Evolutionary conservation across 2,113 vertebrate species (phyloP).

Genomic region (Psilopsiagon aymara): DNA sequence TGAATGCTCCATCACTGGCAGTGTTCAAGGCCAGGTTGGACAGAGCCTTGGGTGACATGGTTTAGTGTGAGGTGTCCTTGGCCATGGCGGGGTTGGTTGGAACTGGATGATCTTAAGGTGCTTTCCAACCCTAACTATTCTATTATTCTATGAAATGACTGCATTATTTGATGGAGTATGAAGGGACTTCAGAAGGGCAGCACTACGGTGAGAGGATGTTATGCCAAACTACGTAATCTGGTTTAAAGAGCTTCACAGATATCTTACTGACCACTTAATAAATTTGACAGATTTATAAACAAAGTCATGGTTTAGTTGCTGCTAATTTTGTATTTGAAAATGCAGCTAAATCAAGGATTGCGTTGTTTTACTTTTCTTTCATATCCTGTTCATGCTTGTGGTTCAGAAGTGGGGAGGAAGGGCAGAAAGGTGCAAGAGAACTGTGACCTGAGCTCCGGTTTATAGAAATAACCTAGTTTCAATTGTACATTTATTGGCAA

Average conservation of each 20-base stretch:
- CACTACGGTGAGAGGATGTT: not conserved
- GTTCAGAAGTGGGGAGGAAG: not conserved
- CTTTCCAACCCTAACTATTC: too few relatives aligned
- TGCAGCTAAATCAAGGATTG: not conserved
- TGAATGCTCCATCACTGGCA: too few relatives aligned
- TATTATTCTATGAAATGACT: not conserved
- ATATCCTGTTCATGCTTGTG: not conserved
- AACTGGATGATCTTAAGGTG: too few relatives aligned
- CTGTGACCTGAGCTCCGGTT: not conserved
- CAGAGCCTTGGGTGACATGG: too few relatives aligned
- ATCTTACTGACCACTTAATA: not conserved
- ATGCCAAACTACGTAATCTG: not conserved
- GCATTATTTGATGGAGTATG: not conserved
- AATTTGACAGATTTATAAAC: not conserved
- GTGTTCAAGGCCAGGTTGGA: too few relatives aligned
- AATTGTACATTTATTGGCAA: not conserved
- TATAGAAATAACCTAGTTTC: not conserved
- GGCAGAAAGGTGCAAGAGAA: not conserved
- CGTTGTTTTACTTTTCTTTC: not conserved
- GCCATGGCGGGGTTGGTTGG: too few relatives aligned
- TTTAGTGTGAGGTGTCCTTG: too few relatives aligned
- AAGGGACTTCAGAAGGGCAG: not conserved
- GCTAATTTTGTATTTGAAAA: slow-evolving; percentile 15
- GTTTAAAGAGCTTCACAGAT: not conserved
- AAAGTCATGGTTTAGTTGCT: not conserved